phyloP scores from a whole-genome alignment of 2,888 invertebrate species.

The Dasypogon diadema region DNA sequence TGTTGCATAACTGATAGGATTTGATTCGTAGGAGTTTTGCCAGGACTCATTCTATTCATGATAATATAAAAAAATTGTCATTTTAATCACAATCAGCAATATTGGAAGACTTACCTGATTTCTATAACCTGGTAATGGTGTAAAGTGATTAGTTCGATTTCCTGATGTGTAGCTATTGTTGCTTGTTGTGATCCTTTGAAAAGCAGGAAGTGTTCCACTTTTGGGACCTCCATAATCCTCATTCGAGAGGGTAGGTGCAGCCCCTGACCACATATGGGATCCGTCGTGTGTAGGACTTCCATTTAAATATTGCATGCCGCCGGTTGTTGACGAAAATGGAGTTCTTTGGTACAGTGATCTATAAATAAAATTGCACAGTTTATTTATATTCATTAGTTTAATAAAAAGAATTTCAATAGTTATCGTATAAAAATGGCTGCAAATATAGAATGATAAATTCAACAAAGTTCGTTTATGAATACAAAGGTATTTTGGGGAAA shows the following conservation, averaged over 20 bases:
- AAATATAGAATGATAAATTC: no score
- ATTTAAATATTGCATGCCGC: conserved; percentile 64
- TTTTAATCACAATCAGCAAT: no score
- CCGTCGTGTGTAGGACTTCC: conserved; percentile 59
- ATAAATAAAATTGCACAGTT: conserved; percentile 11
- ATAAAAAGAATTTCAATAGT: no score
- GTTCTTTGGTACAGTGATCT: conserved; percentile 67
- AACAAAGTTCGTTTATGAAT: no score
- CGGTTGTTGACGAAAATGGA: conserved; percentile 63
- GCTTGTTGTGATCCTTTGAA: conserved; percentile 63
- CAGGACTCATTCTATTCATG: conserved; percentile 63
- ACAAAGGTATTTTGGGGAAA: no score
- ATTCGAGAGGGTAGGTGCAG: conserved; percentile 59
- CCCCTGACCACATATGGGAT: conserved; percentile 59
- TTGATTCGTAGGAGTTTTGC: conserved; percentile 63
- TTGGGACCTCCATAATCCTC: conserved; percentile 66
- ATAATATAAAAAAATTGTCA: no score
- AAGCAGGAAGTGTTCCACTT: conserved; percentile 65
- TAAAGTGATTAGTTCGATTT: conserved; percentile 61
- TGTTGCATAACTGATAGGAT: conserved; percentile 63
- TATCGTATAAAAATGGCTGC: no score
- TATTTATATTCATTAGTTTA: no score
- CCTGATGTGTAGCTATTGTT: conserved; percentile 38
- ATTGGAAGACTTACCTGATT: conserved; percentile 62
- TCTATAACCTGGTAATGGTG: conserved; percentile 64